Conservation (phyloP, 1,140 invertebrate species). For the Zaprionus taronus region DNA sequence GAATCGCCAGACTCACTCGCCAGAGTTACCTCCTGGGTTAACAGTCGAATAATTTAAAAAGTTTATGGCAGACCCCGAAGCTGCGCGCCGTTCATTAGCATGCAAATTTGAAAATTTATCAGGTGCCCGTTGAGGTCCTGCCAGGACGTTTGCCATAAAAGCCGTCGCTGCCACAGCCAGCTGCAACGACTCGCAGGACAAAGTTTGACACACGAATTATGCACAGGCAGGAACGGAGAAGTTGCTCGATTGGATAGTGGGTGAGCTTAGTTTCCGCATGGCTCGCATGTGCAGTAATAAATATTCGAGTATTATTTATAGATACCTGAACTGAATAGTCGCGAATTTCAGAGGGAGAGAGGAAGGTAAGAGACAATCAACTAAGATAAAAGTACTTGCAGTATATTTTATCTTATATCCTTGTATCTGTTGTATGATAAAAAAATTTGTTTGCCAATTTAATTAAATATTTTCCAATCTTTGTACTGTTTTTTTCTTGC, state of each 20-base stretch:
- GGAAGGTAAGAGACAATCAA: neutral
- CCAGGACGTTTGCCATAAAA: neutral
- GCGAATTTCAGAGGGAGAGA: neutral
- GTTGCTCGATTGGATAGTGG: slow-evolving; percentile 3
- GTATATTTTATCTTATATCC: too few species aligned
- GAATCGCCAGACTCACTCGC: neutral
- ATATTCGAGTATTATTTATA: slow-evolving; percentile 23
- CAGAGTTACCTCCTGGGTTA: neutral
- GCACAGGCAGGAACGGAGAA: slow-evolving; percentile 14
- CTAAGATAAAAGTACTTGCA: neutral
- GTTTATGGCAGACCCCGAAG: slow-evolving; percentile 8
- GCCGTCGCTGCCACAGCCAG: slow-evolving; percentile 1
- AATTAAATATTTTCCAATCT: neutral
- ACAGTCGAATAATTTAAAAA: slow-evolving; percentile 33
- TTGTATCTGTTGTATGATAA: too few species aligned
- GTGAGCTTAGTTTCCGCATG: neutral
- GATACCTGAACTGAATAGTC: neutral
- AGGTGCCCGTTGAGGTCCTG: slow-evolving; percentile 13
- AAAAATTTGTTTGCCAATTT: too few species aligned
- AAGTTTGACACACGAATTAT: slow-evolving; percentile 36
- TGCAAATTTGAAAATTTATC: slow-evolving; percentile 45
- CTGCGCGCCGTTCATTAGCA: slow-evolving; percentile 32
- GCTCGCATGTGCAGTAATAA: slow-evolving; percentile 18
- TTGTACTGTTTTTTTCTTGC: too few species aligned
- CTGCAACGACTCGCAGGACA: slow-evolving; percentile 5